Base-by-base conservation (phyloP, 2,888 invertebrate genomes). In the Cantharis rufa region DNA sequence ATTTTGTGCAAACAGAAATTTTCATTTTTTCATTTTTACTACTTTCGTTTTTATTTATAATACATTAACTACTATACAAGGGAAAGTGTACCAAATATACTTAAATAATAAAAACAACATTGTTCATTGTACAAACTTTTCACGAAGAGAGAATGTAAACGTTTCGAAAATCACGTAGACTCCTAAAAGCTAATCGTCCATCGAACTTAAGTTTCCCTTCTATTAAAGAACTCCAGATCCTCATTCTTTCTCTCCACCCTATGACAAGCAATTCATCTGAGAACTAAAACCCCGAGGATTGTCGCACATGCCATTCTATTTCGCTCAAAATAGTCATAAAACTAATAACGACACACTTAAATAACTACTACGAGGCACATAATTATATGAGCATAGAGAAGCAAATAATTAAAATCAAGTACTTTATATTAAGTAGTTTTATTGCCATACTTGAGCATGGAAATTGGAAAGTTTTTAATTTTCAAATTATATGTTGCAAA, bases 231-330 rank as follows among this genome's bases (percentile, higher is more conserved):
- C 71, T 71, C 61, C 71, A 24, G 32, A 13, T 71, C 71, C 69
- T 75, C 21, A 21, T 66, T 62, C 68, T 27, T 64, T 72, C 70
- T 70, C 63, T 74, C 74, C 21, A 73, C 70, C 74, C 74, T n/a
- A 74, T 18, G 74, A 70, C 69, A 74, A 74, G 70, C 74, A 74
- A 74, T 74, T 74, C 73, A 69, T 74, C 70, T 70, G 48, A 74
- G 74, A 18, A 61, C 32, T 75, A 71, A 71, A 70, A 71, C 75
- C 75, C 75, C 21, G 13, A 16, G 21, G 75, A 75, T 62, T 71
- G 32, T 61, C 48, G 18, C 69, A 71, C 68, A 75, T 27, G 69
- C 32, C 32, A 21, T 62, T 27, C 70, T 70, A 74, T 64, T 64
- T 64, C 70, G 32, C 62, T 71, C 68, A 71, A 75, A 75, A 68